Conservation (phyloP, 1,140 invertebrate genomes). For the Nasonia giraulti region DNA sequence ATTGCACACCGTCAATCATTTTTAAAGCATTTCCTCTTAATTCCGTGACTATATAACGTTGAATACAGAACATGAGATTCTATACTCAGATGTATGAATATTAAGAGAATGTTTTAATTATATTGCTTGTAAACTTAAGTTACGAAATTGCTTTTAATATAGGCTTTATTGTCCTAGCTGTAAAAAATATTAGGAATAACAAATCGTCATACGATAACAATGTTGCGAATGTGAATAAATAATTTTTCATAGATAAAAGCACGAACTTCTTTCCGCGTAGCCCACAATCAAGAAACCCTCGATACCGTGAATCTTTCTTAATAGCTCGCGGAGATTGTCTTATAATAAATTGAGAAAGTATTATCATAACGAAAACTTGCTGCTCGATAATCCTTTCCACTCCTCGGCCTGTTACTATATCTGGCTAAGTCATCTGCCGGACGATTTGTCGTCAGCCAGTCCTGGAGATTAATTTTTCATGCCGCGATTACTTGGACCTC, state of each 20-base stretch:
- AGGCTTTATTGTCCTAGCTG: not conserved
- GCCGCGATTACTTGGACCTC: conserved; percentile 43
- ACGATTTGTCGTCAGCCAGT: conserved; percentile 63
- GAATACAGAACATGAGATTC: too few species aligned
- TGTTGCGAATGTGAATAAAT: not conserved
- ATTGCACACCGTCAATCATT: too few species aligned
- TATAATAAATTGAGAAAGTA: conserved; percentile 10
- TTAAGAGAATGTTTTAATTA: too few species aligned
- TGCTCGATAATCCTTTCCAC: conserved; percentile 55
- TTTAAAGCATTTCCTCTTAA: too few species aligned
- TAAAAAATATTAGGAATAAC: not conserved
- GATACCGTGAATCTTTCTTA: not conserved
- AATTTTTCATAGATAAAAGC: not conserved
- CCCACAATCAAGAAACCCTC: not conserved
- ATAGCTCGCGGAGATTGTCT: not conserved
- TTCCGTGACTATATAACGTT: too few species aligned
- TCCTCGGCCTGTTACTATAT: conserved; percentile 42
- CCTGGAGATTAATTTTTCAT: conserved; percentile 63
- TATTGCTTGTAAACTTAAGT: too few species aligned
- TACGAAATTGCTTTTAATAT: not conserved
- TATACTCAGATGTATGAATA: too few species aligned
- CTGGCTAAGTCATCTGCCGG: conserved; percentile 63
- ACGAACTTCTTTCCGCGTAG: not conserved
- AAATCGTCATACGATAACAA: not conserved
- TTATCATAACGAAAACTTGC: conserved; percentile 39